phyloP scores from a whole-genome alignment of 2,888 invertebrate genomes.

The Latrodectus hesperus region DNA sequence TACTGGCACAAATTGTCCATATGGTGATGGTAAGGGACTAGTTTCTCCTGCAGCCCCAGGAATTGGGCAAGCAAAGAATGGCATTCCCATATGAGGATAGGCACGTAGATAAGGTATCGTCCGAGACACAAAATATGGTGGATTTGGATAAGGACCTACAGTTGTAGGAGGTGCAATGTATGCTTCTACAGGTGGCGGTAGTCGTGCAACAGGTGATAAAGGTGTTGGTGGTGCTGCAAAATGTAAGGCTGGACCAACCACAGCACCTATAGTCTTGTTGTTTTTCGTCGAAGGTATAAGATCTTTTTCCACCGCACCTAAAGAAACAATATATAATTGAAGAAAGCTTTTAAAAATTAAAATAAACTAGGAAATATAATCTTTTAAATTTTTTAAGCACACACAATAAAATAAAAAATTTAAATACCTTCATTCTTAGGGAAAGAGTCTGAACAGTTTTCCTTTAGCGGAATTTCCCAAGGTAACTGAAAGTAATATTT shows the following conservation, averaged over 20 bases:
- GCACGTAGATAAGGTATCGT: conserved; percentile 64
- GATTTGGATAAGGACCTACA: conserved; percentile 50
- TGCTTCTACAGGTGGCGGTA: conserved; percentile 44
- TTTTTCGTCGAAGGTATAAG: conserved; percentile 1
- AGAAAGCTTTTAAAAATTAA: conserved; percentile 12
- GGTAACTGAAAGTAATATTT: conserved; percentile 37
- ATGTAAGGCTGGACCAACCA: conserved; percentile 35
- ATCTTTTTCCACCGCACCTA: conserved; percentile 33
- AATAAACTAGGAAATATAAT: background rate
- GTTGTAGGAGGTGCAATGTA: conserved; percentile 55
- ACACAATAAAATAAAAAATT: background rate
- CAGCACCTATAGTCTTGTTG: conserved; percentile 17
- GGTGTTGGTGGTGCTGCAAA: conserved; percentile 38
- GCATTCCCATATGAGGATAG: conserved; percentile 61
- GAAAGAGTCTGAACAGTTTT: conserved; percentile 27
- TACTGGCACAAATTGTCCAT: conserved; percentile 58
- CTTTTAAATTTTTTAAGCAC: background rate
- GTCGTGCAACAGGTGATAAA: conserved; percentile 25
- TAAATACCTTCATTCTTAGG: conserved; percentile 47
- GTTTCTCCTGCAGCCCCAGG: conserved; percentile 33
- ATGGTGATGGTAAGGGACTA: conserved; percentile 37
- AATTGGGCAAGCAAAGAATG: conserved; percentile 51
- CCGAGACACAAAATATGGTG: conserved; percentile 60
- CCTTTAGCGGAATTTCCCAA: conserved; percentile 49
- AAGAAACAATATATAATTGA: background rate